phyloP scores from a whole-genome alignment of 2,888 invertebrate genomes.

The Leptogaster cylindrica region DNA sequence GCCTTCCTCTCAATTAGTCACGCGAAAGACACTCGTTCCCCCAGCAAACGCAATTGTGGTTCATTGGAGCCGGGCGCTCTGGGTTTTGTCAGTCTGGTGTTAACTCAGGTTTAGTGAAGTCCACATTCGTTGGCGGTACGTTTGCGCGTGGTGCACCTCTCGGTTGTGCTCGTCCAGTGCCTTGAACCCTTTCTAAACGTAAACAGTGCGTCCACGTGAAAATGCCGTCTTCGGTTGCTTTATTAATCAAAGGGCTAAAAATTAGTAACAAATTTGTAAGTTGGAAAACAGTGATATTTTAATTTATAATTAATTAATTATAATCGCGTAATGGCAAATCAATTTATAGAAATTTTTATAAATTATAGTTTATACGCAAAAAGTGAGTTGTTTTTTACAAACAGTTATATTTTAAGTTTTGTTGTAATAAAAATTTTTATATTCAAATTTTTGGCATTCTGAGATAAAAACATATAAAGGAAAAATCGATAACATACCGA shows the following conservation, averaged over 20 bases:
- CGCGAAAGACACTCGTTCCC: conserved; percentile 10
- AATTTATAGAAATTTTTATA: too few relatives aligned
- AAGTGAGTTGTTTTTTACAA: too few relatives aligned
- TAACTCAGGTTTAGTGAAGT: conserved; percentile 19
- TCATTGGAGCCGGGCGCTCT: neutral
- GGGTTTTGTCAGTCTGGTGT: conserved; percentile 13
- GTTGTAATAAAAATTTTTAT: too few relatives aligned
- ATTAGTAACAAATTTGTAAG: conserved; percentile 43
- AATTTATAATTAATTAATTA: too few relatives aligned
- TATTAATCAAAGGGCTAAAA: conserved; percentile 42
- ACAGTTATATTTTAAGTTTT: too few relatives aligned
- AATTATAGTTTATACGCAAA: too few relatives aligned
- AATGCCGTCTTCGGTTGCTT: conserved; percentile 44
- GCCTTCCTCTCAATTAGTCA: conserved; percentile 20
- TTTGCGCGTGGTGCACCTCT: conserved; percentile 3
- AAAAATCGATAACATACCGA: too few relatives aligned
- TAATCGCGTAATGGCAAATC: too few relatives aligned
- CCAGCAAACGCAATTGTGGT: conserved; percentile 21
- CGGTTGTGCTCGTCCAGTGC: neutral
- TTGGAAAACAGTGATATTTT: too few relatives aligned
- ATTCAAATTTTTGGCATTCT: too few relatives aligned
- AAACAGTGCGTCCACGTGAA: neutral
- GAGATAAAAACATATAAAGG: too few relatives aligned
- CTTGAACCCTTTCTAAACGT: neutral
- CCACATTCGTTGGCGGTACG: neutral